Evolutionary conservation across 2,888 invertebrate species (phyloP), one percentile per base, ranked within the genome.

Genomic region (Alloscopus bannaensis): DNA sequence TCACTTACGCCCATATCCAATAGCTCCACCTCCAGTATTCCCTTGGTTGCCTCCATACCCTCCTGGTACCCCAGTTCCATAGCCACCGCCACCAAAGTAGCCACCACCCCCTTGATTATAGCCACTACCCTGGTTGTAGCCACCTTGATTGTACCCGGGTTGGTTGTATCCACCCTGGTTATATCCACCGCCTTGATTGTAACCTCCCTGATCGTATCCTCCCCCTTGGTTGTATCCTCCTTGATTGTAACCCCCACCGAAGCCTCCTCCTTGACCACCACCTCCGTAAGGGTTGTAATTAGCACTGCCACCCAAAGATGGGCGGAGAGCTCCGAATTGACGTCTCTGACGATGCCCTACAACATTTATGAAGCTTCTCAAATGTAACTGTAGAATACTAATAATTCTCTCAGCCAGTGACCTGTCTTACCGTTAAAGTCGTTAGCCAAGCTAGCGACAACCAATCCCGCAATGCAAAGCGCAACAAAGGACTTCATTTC

Each of bases 1-100:
- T 24, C 52, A 72, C 79, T 62, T 57, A 80, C 80, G 73, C 60
- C 80, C 80, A 45, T 80, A 80, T 52, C 80, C 80, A 40, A 57
- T 22, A 26, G 65, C 64, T 16, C 75, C 75, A 29, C 65, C 57
- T 11, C 28, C 47, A 31, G 20, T 22, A 2, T 75, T 75, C 6
- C 69, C 64, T 24, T 29, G 47, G 28, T 73, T 62, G 6, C 36
- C 36, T 62, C 69, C 52, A 22, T 52, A 42, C 22, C 80, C 80
- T n/a, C 73, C 73, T 40, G 65, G 69, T 31, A 75, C 66, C 28
- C 80, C 80, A 0, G 76, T 81, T 13, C 52, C 29, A 28, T 76
- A 71, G 18, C 76, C 80, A 47, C 69, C 59, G 22, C 79, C 80
- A 0, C 62, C 70, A 55, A 52, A 75, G 20, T 57, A 69, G 0